These are phyloP conservation scores for Phoxinus phoxinus DNA, from an alignment of 2,113 vertebrate species.

Conservation along the genomic window DNA sequence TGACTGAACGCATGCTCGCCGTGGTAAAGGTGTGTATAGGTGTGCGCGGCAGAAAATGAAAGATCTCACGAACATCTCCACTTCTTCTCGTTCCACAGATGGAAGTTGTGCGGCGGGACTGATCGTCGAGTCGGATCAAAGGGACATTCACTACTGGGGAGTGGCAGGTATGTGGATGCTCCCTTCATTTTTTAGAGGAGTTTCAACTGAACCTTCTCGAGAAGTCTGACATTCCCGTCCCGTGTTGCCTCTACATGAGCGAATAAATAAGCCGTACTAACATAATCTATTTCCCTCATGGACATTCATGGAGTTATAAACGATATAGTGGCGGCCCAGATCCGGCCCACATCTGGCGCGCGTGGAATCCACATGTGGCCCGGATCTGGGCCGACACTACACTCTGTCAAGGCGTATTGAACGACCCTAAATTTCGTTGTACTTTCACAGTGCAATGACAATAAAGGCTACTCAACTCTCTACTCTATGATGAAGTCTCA, in stretches of 20 bases:
- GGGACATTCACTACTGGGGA: conserved; percentile 47
- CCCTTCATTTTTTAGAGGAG: neutral
- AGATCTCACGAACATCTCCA: conserved; percentile 1
- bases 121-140: conserved; percentile 63
- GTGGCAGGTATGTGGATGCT: conserved; percentile 47
- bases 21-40: neutral
- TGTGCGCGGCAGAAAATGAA: neutral
- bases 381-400: too few species aligned
- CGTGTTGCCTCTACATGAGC: neutral
- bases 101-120: conserved; percentile 62
- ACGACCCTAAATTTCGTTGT: too few species aligned
- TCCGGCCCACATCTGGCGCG: too few species aligned
- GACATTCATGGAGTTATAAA: neutral
- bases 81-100: conserved; percentile 66
- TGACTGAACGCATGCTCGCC: neutral
- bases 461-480: too few species aligned
- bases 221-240: neutral
- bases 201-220: neutral
- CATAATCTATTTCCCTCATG: neutral
- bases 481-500: neutral
- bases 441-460: too few species aligned
- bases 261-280: neutral
- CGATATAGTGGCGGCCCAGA: too few species aligned
- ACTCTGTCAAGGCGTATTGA: too few species aligned
- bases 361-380: too few species aligned